Percentiles rank a stretch among this genome's conserved stretches.
phyloP scores from a whole-genome alignment of 2,113 vertebrate species.

The Aleadryas rufinucha region DNA sequence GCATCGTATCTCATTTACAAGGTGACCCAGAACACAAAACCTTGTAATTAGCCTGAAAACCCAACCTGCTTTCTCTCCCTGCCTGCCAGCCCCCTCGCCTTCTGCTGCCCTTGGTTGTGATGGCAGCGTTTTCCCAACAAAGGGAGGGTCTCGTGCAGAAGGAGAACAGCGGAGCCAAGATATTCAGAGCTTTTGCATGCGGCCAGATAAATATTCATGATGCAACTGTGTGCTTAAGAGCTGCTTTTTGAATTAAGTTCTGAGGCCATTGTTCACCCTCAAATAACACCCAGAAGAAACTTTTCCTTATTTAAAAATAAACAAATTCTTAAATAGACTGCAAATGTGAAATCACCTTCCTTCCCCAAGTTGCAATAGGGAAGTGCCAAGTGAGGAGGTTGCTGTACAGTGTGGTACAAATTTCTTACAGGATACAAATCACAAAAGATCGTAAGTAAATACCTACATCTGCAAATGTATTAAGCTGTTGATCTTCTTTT shows the following conservation, averaged over 20 bases:
- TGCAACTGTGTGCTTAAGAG: not conserved
- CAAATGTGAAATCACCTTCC: not conserved
- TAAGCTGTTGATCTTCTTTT: not conserved
- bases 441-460: not conserved
- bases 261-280: not conserved
- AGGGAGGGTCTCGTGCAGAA: conserved; percentile 10
- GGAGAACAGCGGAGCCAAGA: not conserved
- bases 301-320: not conserved
- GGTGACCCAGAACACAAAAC: conserved; percentile 54
- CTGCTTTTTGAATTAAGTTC: not conserved
- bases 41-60: conserved; percentile 68
- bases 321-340: not conserved
- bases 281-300: not conserved
- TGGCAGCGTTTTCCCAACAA: conserved; percentile 55
- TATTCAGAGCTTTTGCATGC: not conserved
- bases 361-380: not conserved
- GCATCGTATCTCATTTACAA: conserved; percentile 57
- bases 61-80: conserved; percentile 35
- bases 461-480: not conserved
- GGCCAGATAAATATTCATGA: conserved; percentile 51
- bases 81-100: conserved; percentile 51
- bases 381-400: not conserved
- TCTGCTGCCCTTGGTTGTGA: conserved; percentile 52
- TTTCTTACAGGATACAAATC: not conserved
- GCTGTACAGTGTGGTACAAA: not conserved